A percentile compares a stretch with the other conserved stretches of the same genome.
These are phyloP conservation scores for Melanostoma mellinum DNA, from an alignment of 2,888 invertebrate genomes.

Conservation along the genomic window DNA sequence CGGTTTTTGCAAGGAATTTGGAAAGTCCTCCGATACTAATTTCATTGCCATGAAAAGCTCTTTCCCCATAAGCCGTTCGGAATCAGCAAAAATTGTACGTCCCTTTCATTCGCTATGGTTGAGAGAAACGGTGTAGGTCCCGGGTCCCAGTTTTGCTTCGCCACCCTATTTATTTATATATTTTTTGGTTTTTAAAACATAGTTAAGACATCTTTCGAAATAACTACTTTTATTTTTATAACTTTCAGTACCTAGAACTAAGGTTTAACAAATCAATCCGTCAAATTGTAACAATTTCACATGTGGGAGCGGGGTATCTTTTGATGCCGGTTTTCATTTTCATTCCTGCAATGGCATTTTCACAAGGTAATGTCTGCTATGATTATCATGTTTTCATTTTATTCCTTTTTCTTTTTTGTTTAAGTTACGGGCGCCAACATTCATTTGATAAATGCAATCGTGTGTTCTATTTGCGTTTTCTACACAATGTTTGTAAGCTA, in stretches of 20 bases:
- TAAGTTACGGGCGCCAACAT: slow-evolving; percentile 83
- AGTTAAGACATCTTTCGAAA: too few species aligned
- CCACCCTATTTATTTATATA: not conserved
- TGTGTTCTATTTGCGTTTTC: slow-evolving; percentile 83
- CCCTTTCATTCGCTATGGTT: too few species aligned
- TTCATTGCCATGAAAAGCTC: too few species aligned
- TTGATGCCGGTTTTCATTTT: slow-evolving; percentile 80
- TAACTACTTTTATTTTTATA: too few species aligned
- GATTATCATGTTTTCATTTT: too few species aligned
- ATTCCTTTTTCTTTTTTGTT: slow-evolving; percentile 42
- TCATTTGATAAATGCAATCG: slow-evolving; percentile 82
- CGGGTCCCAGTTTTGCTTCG: too few species aligned
- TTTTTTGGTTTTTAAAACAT: not conserved
- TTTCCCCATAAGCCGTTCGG: too few species aligned
- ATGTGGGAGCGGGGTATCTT: slow-evolving; percentile 77
- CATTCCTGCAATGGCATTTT: slow-evolving; percentile 79
- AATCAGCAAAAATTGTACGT: too few species aligned
- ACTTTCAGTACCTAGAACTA: slow-evolving; percentile 79
- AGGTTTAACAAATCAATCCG: slow-evolving; percentile 79
- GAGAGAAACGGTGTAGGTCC: too few species aligned
- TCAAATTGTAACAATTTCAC: slow-evolving; percentile 77
- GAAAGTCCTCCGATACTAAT: too few species aligned
- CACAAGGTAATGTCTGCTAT: slow-evolving; percentile 77
- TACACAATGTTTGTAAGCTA: slow-evolving; percentile 83
- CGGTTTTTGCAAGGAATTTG: too few species aligned